Base-by-base conservation (phyloP, 2,888 invertebrate genomes). In the Dynastes hyllus region DNA sequence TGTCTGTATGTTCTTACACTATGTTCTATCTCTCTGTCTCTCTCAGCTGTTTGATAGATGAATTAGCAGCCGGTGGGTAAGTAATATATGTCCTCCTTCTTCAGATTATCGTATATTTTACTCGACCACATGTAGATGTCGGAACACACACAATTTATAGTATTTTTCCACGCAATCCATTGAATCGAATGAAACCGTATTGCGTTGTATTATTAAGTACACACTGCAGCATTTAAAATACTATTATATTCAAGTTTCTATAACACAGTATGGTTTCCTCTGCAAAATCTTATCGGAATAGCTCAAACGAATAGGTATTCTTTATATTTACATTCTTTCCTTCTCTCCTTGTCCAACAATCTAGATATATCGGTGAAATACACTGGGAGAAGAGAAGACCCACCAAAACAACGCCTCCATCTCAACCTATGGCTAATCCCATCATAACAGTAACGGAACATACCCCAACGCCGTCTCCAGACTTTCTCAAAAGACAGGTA, bases 371-470 rank as follows among this genome's bases (percentile, higher is more conserved):
- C 83, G 95, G 94, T 4, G 94, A 95, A 84, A 90, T 92, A 50
- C 91, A 92, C 83, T 92, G 93, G 79, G 95, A 94, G 84, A 90
- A 91, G 76, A 88, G 92, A 82, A 92, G 92, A 70, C 90, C 91
- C 1, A 89, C 90, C 50, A 90, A 89, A 80, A 88, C 91, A 70
- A 90, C 91, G 83, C 91, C 91, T 0, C 86, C 89, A 5, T 82
- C 89, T 69, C 92, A 92, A 84, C 94, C 94, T 82, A 94, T 95
- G 80, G 93, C 95, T 77, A 97, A 97, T 89, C 98, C 98, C 0
- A 98, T 98, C 76, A 98, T 98, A 79, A 98, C 98, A 0, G 97
- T 98, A 8, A 98, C 98, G 0, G 97, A 98, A 87, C 98, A 98
- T 86, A 97, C 97, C 0, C 98, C 98, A 0, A 94, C 95, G 3